Conservation (phyloP, 2,888 invertebrate genomes). For the Acanthosoma haemorrhoidale region DNA sequence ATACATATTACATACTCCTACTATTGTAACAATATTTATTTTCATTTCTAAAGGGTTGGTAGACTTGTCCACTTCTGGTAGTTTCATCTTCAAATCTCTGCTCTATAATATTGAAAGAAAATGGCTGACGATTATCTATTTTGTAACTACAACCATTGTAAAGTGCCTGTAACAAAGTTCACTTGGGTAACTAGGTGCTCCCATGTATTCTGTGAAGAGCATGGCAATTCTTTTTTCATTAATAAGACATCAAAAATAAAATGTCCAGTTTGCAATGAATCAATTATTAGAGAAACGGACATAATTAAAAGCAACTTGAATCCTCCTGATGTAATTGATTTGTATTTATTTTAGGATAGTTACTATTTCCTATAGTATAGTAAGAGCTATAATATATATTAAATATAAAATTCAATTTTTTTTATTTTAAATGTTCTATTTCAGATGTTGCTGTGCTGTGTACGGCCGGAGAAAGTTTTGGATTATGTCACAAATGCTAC, state of each 20-base stretch:
- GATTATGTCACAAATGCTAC: constrained; percentile 29
- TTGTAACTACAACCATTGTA: constrained; percentile 35
- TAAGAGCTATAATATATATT: too few relatives aligned
- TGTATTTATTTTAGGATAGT: neutral
- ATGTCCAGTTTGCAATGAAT: constrained; percentile 36
- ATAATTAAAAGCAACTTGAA: constrained; percentile 34
- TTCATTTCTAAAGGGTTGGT: too few relatives aligned
- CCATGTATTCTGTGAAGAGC: constrained; percentile 36
- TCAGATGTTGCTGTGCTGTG: constrained; percentile 30
- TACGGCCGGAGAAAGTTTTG: constrained; percentile 32
- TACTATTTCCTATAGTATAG: neutral
- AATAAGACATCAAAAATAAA: constrained; percentile 21
- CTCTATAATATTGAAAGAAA: too few relatives aligned
- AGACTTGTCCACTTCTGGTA: too few relatives aligned
- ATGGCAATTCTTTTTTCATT: constrained; percentile 32
- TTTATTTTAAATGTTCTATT: too few relatives aligned
- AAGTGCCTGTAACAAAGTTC: constrained; percentile 27
- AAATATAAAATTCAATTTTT: too few relatives aligned
- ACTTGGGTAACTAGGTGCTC: constrained; percentile 38
- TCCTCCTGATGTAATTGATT: constrained; percentile 35
- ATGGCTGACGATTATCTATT: constrained; percentile 34
- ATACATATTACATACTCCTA: too few relatives aligned
- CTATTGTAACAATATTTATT: too few relatives aligned
- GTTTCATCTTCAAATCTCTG: too few relatives aligned
- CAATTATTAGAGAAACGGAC: constrained; percentile 23